A percentile compares a stretch with the other conserved stretches of the same genome.
These are phyloP conservation scores for Pseudochirops cupreus DNA, from an alignment of 2,797 vertebrate species.

Conservation along the genomic window DNA sequence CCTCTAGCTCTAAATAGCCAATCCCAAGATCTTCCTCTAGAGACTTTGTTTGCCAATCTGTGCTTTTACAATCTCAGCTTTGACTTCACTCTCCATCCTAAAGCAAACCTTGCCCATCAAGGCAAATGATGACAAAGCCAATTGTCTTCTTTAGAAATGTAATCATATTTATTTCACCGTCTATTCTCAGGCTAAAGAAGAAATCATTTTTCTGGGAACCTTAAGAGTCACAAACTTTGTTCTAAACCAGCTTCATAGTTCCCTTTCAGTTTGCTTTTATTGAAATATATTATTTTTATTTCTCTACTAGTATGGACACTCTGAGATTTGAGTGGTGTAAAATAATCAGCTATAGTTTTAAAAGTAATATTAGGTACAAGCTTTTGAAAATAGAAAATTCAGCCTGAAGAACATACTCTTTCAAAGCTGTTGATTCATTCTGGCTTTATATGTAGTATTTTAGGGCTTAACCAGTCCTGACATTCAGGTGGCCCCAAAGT, in stretches of 20 bases:
- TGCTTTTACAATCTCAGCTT: neutral
- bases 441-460: neutral
- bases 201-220: conserved; percentile 37
- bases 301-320: conserved; percentile 52
- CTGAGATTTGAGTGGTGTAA: conserved; percentile 49
- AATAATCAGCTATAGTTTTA: conserved; percentile 27
- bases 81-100: conserved; percentile 40
- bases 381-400: neutral
- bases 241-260: conserved; percentile 39
- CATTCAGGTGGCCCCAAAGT: neutral
- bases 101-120: neutral
- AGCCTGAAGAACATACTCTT: neutral
- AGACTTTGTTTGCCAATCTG: neutral
- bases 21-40: neutral
- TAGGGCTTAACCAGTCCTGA: neutral
- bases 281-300: conserved; percentile 79
- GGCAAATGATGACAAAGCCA: conserved; percentile 34
- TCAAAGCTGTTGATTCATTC: neutral
- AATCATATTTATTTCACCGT: conserved; percentile 77
- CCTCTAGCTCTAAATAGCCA: neutral
- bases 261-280: conserved; percentile 51
- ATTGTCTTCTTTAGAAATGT: conserved; percentile 55
- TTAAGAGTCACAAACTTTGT: conserved; percentile 48
- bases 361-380: conserved; percentile 32
- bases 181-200: conserved; percentile 66